A percentile compares a stretch with the other conserved stretches of the same genome.
phyloP scores from a whole-genome alignment of 2,888 invertebrate species.

The Ganaspis brasiliensis region DNA sequence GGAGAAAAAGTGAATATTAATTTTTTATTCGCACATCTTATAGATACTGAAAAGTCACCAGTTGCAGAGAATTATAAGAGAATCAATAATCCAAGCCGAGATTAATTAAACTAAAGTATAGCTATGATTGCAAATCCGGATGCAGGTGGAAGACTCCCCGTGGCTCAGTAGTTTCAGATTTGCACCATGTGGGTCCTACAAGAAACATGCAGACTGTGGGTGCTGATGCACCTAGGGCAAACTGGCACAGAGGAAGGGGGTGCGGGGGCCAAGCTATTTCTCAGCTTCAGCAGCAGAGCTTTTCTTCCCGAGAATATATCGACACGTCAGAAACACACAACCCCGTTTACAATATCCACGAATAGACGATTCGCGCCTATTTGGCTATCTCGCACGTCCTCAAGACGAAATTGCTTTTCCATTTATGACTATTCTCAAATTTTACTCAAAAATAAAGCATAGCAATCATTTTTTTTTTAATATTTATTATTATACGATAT shows the following conservation, averaged over 20 bases:
- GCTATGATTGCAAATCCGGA: background rate
- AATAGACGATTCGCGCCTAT: slow-evolving; percentile 56
- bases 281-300: slow-evolving; percentile 80
- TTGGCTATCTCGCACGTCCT: slow-evolving; percentile 51
- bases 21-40: no score
- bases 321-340: slow-evolving; percentile 76
- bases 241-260: slow-evolving; percentile 51
- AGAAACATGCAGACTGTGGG: slow-evolving; percentile 10
- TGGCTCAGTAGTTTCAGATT: background rate
- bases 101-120: no score
- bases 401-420: slow-evolving; percentile 25
- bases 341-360: slow-evolving; percentile 61
- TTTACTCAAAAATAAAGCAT: slow-evolving; percentile 1
- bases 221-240: slow-evolving; percentile 17
- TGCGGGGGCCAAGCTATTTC: slow-evolving; percentile 75
- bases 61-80: no score
- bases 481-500: no score
- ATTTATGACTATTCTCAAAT: slow-evolving; percentile 10
- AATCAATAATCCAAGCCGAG: no score
- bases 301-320: slow-evolving; percentile 79
- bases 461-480: no score
- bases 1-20: no score
- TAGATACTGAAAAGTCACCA: no score
- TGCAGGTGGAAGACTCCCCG: background rate
- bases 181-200: slow-evolving; percentile 14